Percentiles rank a stretch among this genome's conserved stretches.
These are phyloP conservation scores for Paracentrotus lividus DNA, from an alignment of 53 echinoderm and acorn worm genomes.

Conservation along the genomic window DNA sequence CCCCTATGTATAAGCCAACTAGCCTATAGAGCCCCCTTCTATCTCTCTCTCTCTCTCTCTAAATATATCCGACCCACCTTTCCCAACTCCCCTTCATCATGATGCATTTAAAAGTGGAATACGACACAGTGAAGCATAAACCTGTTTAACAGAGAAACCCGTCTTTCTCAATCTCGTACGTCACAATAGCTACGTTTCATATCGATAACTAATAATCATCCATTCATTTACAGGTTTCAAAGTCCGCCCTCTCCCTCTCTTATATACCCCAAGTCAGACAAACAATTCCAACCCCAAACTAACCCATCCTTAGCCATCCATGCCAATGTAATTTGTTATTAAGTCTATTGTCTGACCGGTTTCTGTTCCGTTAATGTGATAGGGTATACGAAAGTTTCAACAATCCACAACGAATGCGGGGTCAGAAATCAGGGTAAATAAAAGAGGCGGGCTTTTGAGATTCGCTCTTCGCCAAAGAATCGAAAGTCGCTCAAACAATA, in stretches of 20 bases:
- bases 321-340: too few relatives aligned
- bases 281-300: too few relatives aligned
- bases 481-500: neutral
- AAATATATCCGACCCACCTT: too few relatives aligned
- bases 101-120: neutral
- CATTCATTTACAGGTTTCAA: neutral
- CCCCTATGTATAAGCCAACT: neutral
- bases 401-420: neutral
- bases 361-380: too few relatives aligned
- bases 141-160: constrained; percentile 2
- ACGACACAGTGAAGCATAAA: neutral
- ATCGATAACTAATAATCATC: constrained; percentile 18
- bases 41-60: neutral
- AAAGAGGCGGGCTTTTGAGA: neutral
- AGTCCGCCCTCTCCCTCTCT: neutral
- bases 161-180: neutral
- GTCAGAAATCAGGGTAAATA: constrained; percentile 29
- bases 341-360: too few relatives aligned
- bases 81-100: neutral
- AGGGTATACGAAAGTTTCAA: constrained; percentile 13
- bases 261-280: too few relatives aligned
- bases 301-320: too few relatives aligned
- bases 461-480: neutral
- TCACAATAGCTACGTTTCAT: neutral
- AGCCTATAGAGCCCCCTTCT: neutral